These are phyloP conservation scores for Eudorcas thomsonii DNA, from an alignment of 2,113 vertebrate genomes.

Conservation along the genomic window DNA sequence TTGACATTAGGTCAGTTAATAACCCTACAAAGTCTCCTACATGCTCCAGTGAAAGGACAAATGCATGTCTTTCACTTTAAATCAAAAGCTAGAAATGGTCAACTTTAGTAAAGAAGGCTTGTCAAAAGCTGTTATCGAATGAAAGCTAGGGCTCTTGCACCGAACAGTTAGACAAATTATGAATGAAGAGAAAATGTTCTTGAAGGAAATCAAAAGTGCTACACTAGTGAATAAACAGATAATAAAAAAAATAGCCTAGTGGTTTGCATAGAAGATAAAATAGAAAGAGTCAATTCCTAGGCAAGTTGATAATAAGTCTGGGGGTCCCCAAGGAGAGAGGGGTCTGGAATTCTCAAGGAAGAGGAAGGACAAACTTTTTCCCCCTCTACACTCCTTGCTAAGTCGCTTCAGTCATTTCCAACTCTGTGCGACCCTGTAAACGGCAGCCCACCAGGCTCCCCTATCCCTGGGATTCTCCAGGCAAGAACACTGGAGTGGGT, in stretches of 20 bases:
- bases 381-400: too few species aligned
- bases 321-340: not conserved
- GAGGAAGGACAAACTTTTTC: not conserved
- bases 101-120: not conserved
- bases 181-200: not conserved
- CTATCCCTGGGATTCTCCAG: too few species aligned
- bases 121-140: not conserved
- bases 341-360: not conserved
- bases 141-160: not conserved
- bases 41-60: not conserved
- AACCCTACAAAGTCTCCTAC: not conserved
- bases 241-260: not conserved
- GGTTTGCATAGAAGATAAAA: not conserved
- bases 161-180: not conserved
- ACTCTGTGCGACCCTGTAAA: too few species aligned
- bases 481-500: too few species aligned
- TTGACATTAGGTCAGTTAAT: not conserved
- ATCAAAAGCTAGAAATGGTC: not conserved
- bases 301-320: not conserved
- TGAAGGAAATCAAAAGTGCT: not conserved
- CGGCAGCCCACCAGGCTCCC: too few species aligned
- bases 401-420: too few species aligned
- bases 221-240: not conserved
- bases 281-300: not conserved
- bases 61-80: not conserved